Percentiles rank a stretch among this genome's conserved stretches.
These are phyloP conservation scores for Nyctereutes procyonoides DNA, from an alignment of 2,113 vertebrate species.

Conservation along the genomic window DNA sequence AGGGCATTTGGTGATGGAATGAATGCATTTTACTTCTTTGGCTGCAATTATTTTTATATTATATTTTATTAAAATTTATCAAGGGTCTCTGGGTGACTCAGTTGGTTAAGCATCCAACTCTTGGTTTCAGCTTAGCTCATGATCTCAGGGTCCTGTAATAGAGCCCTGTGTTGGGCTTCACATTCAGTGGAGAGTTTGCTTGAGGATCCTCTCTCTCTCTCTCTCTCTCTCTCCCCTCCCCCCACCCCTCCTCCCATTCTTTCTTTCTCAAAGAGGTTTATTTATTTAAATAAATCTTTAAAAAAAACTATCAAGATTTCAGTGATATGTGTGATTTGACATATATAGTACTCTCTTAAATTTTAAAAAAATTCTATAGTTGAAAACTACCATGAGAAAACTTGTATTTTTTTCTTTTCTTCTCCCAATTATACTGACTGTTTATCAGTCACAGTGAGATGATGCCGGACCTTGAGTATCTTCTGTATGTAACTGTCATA, in stretches of 20 bases:
- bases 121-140: not conserved
- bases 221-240: not conserved
- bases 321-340: not conserved
- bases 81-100: not conserved
- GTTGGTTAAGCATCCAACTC: not conserved
- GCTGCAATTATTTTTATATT: not conserved
- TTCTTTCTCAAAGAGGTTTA: not conserved
- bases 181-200: not conserved
- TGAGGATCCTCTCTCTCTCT: not conserved
- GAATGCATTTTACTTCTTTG: not conserved
- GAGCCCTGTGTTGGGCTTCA: not conserved
- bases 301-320: not conserved
- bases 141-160: not conserved
- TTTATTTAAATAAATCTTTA: not conserved
- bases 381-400: not conserved
- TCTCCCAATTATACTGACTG: not conserved
- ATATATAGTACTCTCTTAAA: not conserved
- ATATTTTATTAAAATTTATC: not conserved
- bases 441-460: not conserved
- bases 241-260: rapidly evolving
- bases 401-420: not conserved
- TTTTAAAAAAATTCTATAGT: not conserved
- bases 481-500: not conserved
- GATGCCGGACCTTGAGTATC: not conserved
- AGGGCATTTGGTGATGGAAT: not conserved